Base-by-base conservation (phyloP, 2,888 invertebrate genomes). In the Pristionchus fissidentatus region DNA sequence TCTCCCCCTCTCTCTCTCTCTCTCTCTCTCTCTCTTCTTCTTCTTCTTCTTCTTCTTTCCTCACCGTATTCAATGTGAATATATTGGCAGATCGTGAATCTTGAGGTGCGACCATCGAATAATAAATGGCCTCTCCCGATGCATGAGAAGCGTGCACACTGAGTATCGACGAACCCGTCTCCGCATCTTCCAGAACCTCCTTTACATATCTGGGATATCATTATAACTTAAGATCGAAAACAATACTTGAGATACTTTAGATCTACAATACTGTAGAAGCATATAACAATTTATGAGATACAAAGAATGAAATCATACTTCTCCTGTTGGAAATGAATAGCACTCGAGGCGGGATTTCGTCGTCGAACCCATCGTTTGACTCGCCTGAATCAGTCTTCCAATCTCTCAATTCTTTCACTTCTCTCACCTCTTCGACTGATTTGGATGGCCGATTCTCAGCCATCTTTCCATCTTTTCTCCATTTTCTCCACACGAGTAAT, bases 281-380 rank as follows among this genome's bases (percentile, higher is more conserved):
- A n/a, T n/a, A n/a, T n/a, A n/a, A n/a, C n/a, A n/a, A n/a, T n/a
- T n/a, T n/a, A n/a, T n/a, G n/a, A 3, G 78, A 32, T 55, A 22
- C 57, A 32, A 22, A 4, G 41, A 38, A n/a, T 29, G 29, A 35
- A 62, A 62, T 32, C 0, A 32, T 66, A 89, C 89, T 87, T 86
- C 70, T 91, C 90, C 78, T 91, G 90, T 84, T 89, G 87, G 85
- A 91, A 91, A 84, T 90, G 91, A 82, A 91, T 91, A 29, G 88
- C 86, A 35, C 86, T 88, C 26, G 88, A 82, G 57, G 89, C 86
- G 2, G 91, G 90, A 86, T 91, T 90, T 43, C 91, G 85, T 10
- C 91, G 77, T 62, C 89, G 84, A 29, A 89, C 85, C 91, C 90
- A 91, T 82, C 91, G 84, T 84, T 90, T 90, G 75, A 83, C 70